These are phyloP conservation scores for Podotricha telesiphe DNA, from an alignment of 2,888 invertebrate genomes.

Conservation along the genomic window DNA sequence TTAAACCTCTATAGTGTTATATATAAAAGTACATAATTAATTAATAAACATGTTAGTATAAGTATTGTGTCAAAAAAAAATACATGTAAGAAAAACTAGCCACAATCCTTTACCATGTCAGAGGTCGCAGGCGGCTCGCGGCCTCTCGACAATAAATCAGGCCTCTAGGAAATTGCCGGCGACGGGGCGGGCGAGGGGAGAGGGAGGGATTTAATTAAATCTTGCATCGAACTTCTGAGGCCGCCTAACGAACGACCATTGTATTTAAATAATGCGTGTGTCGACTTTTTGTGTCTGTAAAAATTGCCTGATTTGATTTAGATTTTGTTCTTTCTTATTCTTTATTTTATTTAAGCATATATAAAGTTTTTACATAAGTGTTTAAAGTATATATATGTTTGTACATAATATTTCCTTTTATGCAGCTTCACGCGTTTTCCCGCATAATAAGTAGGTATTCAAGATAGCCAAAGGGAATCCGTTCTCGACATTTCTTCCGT, in stretches of 20 bases:
- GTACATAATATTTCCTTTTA: too few relatives aligned
- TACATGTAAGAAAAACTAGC: conserved; percentile 56
- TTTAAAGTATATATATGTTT: neutral
- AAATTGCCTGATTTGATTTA: conserved; percentile 42
- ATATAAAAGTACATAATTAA: too few relatives aligned
- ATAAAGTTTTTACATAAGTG: neutral
- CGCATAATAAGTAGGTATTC: too few relatives aligned
- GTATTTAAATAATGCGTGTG: conserved; percentile 81
- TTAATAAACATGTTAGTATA: neutral
- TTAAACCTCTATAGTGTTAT: too few relatives aligned
- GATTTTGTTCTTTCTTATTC: conserved; percentile 7
- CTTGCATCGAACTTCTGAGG: conserved; percentile 85
- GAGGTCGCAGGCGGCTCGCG: conserved; percentile 61
- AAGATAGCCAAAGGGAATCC: too few relatives aligned
- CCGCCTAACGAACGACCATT: conserved; percentile 82
- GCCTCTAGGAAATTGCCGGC: conserved; percentile 79
- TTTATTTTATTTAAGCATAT: neutral
- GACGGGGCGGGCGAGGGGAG: conserved; percentile 52
- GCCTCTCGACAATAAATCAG: conserved; percentile 82
- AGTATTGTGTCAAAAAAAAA: neutral
- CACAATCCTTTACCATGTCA: conserved; percentile 73
- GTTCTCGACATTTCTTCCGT: too few relatives aligned
- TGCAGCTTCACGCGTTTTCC: too few relatives aligned
- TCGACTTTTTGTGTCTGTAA: conserved; percentile 69
- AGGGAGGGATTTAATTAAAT: conserved; percentile 84